These are phyloP conservation scores for Spialia ferax DNA, from an alignment of 2,888 invertebrate species.

Conservation along the genomic window DNA sequence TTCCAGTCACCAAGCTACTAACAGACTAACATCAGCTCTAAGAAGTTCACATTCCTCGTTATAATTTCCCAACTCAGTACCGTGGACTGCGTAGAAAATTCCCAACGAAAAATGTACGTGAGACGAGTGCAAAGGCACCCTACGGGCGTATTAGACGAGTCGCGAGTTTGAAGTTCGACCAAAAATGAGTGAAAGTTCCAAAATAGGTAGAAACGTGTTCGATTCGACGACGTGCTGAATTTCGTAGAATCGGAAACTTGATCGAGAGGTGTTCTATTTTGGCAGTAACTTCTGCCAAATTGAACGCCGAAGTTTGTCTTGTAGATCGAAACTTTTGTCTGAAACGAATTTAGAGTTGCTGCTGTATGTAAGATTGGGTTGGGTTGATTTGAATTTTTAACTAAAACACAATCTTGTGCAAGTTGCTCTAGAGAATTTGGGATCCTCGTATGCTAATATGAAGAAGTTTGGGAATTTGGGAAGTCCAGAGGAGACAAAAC, in stretches of 20 bases:
- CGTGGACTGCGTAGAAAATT: conserved; percentile 51
- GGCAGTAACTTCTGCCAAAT: background rate
- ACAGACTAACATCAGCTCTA: conserved; percentile 2
- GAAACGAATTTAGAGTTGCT: background rate
- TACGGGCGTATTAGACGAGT: conserved; percentile 50
- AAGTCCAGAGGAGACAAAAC: too few relatives aligned
- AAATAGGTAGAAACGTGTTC: conserved; percentile 24
- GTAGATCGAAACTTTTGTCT: background rate
- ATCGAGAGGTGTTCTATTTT: background rate
- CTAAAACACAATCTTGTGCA: background rate
- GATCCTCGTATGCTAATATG: too few relatives aligned
- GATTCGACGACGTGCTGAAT: conserved; percentile 21
- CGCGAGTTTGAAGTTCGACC: conserved; percentile 39
- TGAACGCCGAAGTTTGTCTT: conserved; percentile 1
- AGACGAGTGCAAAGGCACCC: conserved; percentile 49
- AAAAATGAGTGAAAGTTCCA: conserved; percentile 43
- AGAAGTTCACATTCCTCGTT: conserved; percentile 48
- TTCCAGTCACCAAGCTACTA: background rate
- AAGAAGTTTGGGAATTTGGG: too few relatives aligned
- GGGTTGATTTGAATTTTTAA: background rate
- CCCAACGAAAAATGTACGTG: conserved; percentile 59
- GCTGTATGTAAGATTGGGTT: background rate
- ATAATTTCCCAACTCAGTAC: conserved; percentile 53
- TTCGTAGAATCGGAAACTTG: conserved; percentile 3
- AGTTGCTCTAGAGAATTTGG: too few relatives aligned